These are phyloP conservation scores for Melipona quadrifasciata DNA, from an alignment of 1,140 invertebrate genomes.

Conservation along the genomic window DNA sequence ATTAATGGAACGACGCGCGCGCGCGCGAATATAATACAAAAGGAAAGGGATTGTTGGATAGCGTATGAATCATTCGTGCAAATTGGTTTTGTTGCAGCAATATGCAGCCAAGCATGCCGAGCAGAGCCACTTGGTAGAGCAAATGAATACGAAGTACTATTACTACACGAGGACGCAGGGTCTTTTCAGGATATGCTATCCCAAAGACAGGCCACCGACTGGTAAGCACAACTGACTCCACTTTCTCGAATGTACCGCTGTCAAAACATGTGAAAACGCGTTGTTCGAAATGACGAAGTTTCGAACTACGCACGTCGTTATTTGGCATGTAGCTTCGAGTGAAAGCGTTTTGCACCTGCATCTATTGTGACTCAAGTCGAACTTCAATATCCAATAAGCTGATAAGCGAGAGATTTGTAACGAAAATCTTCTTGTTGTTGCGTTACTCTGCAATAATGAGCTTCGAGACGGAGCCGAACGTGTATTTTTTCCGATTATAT, in stretches of 20 bases:
- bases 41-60: conserved; percentile 9
- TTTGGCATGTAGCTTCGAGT: no score
- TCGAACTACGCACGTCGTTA: not conserved
- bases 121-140: conserved; percentile 88
- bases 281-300: not conserved
- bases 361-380: not conserved
- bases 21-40: not conserved
- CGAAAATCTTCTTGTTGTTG: no score
- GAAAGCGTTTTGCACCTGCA: not conserved
- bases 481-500: no score
- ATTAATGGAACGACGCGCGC: not conserved
- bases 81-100: conserved; percentile 83
- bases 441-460: no score
- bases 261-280: not conserved
- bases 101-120: conserved; percentile 87
- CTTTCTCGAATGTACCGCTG: not conserved
- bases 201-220: conserved; percentile 91
- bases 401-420: no score
- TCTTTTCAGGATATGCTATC: conserved; percentile 94
- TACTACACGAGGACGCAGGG: conserved; percentile 94
- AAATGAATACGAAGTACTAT: conserved; percentile 91
- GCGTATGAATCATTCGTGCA: conserved; percentile 23
- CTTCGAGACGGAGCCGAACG: no score
- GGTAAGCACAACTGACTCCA: conserved; percentile 83
- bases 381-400: not conserved